phyloP scores from a whole-genome alignment of 2,888 invertebrate genomes.

The Tenthredo livida region DNA sequence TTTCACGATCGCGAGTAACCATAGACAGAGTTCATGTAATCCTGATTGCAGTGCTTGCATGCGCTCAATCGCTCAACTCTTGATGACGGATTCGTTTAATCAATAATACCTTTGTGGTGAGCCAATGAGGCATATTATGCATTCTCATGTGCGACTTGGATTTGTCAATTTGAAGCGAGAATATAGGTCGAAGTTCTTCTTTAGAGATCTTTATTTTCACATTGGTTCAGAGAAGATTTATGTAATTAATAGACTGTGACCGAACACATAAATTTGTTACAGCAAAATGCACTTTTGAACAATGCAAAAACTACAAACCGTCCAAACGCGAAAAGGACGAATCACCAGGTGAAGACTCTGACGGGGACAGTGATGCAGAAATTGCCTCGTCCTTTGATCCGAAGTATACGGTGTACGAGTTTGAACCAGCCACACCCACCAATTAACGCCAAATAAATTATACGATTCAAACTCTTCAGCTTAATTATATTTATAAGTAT shows the following conservation, averaged over 20 bases:
- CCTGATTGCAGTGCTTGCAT: neutral
- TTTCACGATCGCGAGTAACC: slow-evolving; percentile 5
- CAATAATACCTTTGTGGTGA: neutral
- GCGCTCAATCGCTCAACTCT: neutral
- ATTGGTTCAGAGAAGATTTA: neutral
- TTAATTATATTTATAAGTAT: neutral
- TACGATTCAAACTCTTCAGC: neutral
- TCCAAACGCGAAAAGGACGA: slow-evolving; percentile 47
- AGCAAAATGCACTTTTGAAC: slow-evolving; percentile 56
- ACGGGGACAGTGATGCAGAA: slow-evolving; percentile 54
- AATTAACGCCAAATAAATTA: slow-evolving; percentile 7
- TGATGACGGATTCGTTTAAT: neutral
- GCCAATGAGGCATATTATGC: neutral
- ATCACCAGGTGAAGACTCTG: slow-evolving; percentile 38
- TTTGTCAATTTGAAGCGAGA: neutral
- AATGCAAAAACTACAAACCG: slow-evolving; percentile 58
- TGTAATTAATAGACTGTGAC: neutral
- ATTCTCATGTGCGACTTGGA: neutral
- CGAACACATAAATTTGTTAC: neutral
- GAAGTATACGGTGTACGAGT: slow-evolving; percentile 52
- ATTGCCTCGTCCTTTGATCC: slow-evolving; percentile 48
- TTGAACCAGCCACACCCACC: slow-evolving; percentile 34
- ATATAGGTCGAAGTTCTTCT: neutral
- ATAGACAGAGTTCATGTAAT: neutral
- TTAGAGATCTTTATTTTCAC: neutral